phyloP scores from a whole-genome alignment of 2,113 vertebrate genomes.

The Melospiza georgiana region DNA sequence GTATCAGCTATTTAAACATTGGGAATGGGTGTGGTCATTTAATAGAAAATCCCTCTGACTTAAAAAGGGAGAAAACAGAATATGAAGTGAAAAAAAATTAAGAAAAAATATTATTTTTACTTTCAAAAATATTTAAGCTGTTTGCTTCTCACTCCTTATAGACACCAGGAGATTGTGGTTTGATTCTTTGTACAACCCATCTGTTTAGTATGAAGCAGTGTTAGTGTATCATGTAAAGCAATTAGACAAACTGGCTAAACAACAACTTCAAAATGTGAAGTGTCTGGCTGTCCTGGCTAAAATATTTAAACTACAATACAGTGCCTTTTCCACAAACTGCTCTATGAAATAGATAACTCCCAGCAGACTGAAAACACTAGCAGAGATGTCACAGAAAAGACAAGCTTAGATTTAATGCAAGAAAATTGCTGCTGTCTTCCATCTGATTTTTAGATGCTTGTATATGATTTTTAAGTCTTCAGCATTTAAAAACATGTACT shows the following conservation, averaged over 20 bases:
- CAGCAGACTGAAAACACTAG: neutral
- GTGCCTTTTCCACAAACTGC: neutral
- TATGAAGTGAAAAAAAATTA: neutral
- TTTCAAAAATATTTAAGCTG: slow-evolving; percentile 18
- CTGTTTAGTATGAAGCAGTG: neutral
- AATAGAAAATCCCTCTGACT: neutral
- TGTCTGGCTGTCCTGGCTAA: neutral
- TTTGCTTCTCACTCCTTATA: neutral
- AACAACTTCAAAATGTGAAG: neutral
- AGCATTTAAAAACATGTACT: neutral
- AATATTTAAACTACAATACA: neutral
- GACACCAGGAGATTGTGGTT: neutral
- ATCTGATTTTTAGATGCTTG: neutral
- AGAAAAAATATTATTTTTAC: neutral
- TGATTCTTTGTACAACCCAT: neutral
- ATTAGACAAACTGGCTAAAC: slow-evolving; percentile 14
- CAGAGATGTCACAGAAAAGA: neutral
- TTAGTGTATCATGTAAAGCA: neutral
- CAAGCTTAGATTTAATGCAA: neutral
- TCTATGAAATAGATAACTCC: neutral
- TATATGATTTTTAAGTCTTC: neutral
- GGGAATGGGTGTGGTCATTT: neutral
- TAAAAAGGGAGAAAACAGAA: neutral
- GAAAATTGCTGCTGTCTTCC: neutral
- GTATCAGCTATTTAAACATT: neutral